Evolutionary conservation across 2,113 vertebrate species (phyloP).

Genomic region (Melanotaenia duboulayi): DNA sequence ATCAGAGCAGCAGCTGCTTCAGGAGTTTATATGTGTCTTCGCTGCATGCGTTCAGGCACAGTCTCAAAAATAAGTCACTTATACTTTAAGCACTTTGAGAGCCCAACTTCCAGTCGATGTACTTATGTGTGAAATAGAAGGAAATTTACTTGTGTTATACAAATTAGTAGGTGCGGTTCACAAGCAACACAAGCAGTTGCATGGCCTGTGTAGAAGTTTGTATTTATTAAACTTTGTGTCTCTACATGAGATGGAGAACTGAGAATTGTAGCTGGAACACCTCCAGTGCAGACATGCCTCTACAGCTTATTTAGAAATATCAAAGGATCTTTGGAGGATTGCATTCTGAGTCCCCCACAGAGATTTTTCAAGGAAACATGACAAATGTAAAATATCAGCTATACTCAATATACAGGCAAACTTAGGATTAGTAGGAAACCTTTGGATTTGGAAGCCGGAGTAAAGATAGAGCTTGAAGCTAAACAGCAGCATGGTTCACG

Average conservation of each 20-base stretch:
- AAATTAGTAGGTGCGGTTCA: neutral
- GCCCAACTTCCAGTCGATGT: conserved; percentile 1
- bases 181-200: neutral
- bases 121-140: too few species aligned
- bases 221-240: neutral
- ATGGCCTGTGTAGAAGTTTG: neutral
- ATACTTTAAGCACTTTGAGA: conserved; percentile 2
- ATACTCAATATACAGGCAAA: neutral
- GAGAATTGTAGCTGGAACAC: neutral
- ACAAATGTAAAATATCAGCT: neutral
- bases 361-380: neutral
- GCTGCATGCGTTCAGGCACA: conserved; percentile 7
- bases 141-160: too few species aligned
- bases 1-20: conserved; percentile 5
- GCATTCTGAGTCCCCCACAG: neutral
- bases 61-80: conserved; percentile 27
- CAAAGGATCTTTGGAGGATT: neutral
- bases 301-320: neutral
- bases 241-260: conserved; percentile 1
- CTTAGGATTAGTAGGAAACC: neutral
- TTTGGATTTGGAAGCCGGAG: neutral
- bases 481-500: neutral
- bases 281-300: neutral
- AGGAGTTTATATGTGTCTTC: conserved; percentile 1
- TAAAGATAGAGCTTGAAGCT: neutral